Evolutionary conservation across 2,888 invertebrate genomes (phyloP), one percentile per base, ranked within the genome.

Genomic region (Drosophila buzzatii): DNA sequence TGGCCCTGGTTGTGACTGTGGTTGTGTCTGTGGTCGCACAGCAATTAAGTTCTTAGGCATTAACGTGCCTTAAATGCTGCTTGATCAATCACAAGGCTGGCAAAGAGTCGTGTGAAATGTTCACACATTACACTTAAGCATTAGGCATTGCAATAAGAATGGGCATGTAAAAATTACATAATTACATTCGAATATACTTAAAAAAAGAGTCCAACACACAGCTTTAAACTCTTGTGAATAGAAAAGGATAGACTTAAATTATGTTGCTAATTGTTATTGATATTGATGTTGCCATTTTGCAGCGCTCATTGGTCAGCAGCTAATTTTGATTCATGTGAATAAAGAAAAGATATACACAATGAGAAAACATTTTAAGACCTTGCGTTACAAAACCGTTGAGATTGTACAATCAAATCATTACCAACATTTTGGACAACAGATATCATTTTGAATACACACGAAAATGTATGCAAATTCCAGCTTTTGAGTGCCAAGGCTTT

Each of bases 401-500:
- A 74, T 79, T 66, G 62, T 73, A 79, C 81, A 83, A 81, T 79
- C 70, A 66, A 81, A 76, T 80, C 62, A 80, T 81, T 81, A 73
- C 67, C 65, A 85, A 73, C 42, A 52, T 74, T 75, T 76, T 55
- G 63, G 51, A 52, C 75, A 72, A 63, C 56, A 71, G 64, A 66
- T 61, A 67, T 49, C 7, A 55, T 61, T 74, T 77, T 74, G 55
- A 52, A 76, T 70, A 72, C 62, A 73, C 66, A 73, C 63, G 49
- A 72, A 78, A 80, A 79, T 79, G 70, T 79, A 85, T 88, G 85
- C 85, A 77, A 85, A 85, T 85, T 68, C 72, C 79, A 56, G 42
- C 57, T 70, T 76, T 84, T 84, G 87, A 84, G 85, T 88, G 85
- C 61, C 85, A 85, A 88, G 85, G 85, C 56, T 72, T 71, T 70